phyloP scores from a whole-genome alignment of 2,888 invertebrate genomes.

The Doris montereyensis region DNA sequence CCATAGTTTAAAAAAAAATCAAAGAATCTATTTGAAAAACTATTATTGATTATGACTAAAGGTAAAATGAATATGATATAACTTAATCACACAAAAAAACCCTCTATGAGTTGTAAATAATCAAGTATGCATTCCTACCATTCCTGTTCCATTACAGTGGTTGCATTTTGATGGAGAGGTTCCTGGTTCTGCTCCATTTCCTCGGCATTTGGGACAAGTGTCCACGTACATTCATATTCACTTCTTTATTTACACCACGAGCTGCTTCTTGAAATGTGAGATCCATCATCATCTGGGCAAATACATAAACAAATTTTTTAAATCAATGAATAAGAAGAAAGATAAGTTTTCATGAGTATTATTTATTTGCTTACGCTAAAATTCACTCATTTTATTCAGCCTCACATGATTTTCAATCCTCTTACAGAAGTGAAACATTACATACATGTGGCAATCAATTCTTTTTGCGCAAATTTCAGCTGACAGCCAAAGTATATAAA shows the following conservation, averaged over 20 bases:
- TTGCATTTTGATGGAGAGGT: conserved; percentile 90
- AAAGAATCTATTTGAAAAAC: too few species aligned
- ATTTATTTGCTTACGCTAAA: too few species aligned
- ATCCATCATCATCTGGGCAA: conserved; percentile 84
- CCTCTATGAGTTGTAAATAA: too few species aligned
- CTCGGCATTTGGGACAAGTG: conserved; percentile 90
- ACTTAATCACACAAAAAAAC: too few species aligned
- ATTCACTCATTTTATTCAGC: too few species aligned
- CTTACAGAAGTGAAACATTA: not conserved
- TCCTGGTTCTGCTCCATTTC: conserved; percentile 90
- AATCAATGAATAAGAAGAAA: not conserved
- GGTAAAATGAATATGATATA: too few species aligned
- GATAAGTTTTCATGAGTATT: not conserved
- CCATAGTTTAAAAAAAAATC: too few species aligned
- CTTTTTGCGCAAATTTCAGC: too few species aligned
- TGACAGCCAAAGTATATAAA: too few species aligned
- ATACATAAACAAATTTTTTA: too few species aligned
- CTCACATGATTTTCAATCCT: not conserved
- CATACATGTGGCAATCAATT: too few species aligned
- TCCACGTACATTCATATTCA: conserved; percentile 93
- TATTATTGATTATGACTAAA: too few species aligned
- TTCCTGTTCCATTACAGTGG: conserved; percentile 96
- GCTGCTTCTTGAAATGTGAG: conserved; percentile 94
- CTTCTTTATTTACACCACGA: conserved; percentile 93
- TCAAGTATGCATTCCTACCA: conserved; percentile 75